Percentiles rank a stretch among this genome's conserved stretches.
Conservation (phyloP, 2,113 vertebrate species). For the Lampris megalopsis region DNA sequence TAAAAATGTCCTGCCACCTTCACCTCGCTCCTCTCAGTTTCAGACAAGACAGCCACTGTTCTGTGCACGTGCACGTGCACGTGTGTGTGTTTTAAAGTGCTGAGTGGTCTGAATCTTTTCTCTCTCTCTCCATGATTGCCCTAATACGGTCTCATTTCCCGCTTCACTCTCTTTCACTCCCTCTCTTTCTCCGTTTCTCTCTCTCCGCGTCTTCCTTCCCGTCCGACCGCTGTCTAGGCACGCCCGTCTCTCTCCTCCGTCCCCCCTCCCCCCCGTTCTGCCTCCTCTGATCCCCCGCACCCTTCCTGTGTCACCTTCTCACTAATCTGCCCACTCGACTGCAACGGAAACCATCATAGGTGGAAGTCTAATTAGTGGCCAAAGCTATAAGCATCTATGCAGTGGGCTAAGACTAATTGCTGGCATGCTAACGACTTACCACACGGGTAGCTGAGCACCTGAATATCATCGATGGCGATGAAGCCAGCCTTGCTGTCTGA, state of each 20-base stretch:
- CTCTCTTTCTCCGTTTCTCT: constrained; percentile 26
- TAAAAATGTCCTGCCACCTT: constrained; percentile 69
- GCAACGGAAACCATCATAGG: constrained; percentile 77
- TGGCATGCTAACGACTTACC: constrained; percentile 91
- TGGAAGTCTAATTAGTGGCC: constrained; percentile 80
- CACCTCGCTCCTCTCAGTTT: constrained; percentile 71
- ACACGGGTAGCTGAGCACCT: constrained; percentile 98
- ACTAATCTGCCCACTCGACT: constrained; percentile 75
- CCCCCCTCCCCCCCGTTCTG: constrained; percentile 24
- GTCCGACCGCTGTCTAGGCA: constrained; percentile 30
- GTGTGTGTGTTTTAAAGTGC: constrained; percentile 58
- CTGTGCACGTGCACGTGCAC: constrained; percentile 37
- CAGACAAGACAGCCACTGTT: constrained; percentile 79
- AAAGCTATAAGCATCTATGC: constrained; percentile 77
- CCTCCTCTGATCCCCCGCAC: background rate
- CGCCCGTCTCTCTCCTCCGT: constrained; percentile 27
- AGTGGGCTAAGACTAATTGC: constrained; percentile 83
- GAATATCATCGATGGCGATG: constrained; percentile 98
- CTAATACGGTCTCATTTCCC: constrained; percentile 80
- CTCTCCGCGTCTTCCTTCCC: constrained; percentile 9
- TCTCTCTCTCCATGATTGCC: constrained; percentile 76
- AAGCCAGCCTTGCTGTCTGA: constrained; percentile 93
- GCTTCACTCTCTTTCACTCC: constrained; percentile 68
- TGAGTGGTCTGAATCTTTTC: constrained; percentile 78
- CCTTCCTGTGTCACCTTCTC: constrained; percentile 77